Evolutionary conservation across 2,113 vertebrate genomes (phyloP), one percentile per base, ranked within the genome.

Genomic region (Prochilodus magdalenae): DNA sequence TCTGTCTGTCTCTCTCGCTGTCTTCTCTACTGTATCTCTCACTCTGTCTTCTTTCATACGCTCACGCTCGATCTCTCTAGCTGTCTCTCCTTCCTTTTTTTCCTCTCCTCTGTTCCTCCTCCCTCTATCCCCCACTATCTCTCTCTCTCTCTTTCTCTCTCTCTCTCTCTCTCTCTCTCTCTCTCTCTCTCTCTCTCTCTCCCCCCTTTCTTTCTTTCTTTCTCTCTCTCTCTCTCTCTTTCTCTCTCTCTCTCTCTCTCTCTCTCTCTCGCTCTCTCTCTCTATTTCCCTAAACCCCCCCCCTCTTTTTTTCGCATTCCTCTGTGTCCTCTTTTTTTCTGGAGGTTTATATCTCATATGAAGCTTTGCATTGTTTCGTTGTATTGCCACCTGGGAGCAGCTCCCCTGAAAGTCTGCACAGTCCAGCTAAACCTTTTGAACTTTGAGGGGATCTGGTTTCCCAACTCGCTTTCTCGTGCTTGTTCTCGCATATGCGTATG

Each of bases 171-270:
- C 26, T 63, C 24, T 63, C 26, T 12, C 24, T 63, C 60, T 27
- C 11, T 44, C 8, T 11, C 11, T 10, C 1, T 44, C 11, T 44
- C 11, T 44, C 40, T 44, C 1, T 44, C 24, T 63, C 26, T 27
- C 3, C 16, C 59, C 66, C 83, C 4, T 86, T 86, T 91, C 88
- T 89, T 82, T 83, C 80, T 72, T 78, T 83, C 66, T 72, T 0
- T 14, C 13, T 30, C 67, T 71, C 20, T 57, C 20, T 57, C 15
- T 57, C 53, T n/a, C 53, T 2, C 20, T 57, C 20, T 57, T 1
- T 47, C 26, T n/a, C 65, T 70, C 44, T 8, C 47, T 66, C 20
- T 29, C 47, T 10, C 27, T 40, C 20, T 26, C 77, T 11, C 76
- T 55, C 53, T 55, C 53, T 14, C 51, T 59, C 57, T 24, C 57